Evolutionary conservation across 2,888 invertebrate genomes (phyloP).

Genomic region (Craniophora ligustri): DNA sequence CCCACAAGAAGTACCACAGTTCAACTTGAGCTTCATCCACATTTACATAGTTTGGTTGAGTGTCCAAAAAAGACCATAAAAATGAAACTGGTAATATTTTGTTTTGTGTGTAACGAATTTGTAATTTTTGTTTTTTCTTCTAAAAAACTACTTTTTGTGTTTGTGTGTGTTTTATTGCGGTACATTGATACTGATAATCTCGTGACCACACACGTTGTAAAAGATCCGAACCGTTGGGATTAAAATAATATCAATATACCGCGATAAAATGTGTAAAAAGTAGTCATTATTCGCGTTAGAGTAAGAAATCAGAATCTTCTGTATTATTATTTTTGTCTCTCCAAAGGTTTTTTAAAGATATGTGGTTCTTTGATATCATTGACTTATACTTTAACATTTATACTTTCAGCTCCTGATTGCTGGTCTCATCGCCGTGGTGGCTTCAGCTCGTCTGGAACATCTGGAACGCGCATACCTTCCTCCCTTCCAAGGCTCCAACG

Average conservation of each 20-base stretch:
- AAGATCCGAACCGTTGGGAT: too few relatives aligned
- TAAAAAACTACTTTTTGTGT: too few relatives aligned
- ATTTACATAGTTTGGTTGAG: constrained; percentile 45
- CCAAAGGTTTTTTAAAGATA: too few relatives aligned
- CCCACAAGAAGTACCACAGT: constrained; percentile 66
- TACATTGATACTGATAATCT: too few relatives aligned
- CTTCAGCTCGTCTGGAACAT: constrained; percentile 79
- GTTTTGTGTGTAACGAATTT: constrained; percentile 22
- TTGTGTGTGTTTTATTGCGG: not conserved
- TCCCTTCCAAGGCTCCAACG: constrained; percentile 60
- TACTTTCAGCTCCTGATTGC: constrained; percentile 73
- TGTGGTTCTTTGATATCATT: not conserved
- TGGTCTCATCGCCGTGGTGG: constrained; percentile 72
- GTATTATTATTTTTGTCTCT: too few relatives aligned
- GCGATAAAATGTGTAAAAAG: too few relatives aligned
- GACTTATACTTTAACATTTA: not conserved
- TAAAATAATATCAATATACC: too few relatives aligned
- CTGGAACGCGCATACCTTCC: constrained; percentile 81
- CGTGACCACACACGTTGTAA: too few relatives aligned
- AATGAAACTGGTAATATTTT: constrained; percentile 84
- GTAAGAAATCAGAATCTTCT: too few relatives aligned
- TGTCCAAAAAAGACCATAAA: constrained; percentile 54
- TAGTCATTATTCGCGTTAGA: too few relatives aligned
- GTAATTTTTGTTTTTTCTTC: too few relatives aligned
- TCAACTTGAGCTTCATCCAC: constrained; percentile 61